A percentile compares a stretch with the other conserved stretches of the same genome.
Evolutionary conservation across 2,797 vertebrate species (phyloP).

Genomic region (Platalea minor): DNA sequence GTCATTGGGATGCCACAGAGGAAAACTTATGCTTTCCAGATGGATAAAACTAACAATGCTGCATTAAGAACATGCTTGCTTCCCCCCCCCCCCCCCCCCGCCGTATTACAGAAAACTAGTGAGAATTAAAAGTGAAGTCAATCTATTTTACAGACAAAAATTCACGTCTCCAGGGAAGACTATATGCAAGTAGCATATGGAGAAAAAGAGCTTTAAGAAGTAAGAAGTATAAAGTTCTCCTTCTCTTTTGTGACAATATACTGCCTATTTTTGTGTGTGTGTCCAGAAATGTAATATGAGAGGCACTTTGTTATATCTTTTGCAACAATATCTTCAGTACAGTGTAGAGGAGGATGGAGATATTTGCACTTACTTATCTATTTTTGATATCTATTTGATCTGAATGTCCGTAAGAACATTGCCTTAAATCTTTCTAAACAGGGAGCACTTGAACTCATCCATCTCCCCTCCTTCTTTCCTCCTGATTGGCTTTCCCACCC

Average conservation of each 20-base stretch:
- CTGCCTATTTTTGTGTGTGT: background rate
- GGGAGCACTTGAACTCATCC: background rate
- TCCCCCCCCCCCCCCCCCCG: no score
- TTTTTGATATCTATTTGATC: background rate
- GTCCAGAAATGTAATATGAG: background rate
- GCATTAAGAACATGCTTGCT: background rate
- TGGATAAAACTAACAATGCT: background rate
- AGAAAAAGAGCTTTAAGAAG: background rate
- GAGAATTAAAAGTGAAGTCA: background rate
- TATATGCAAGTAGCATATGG: background rate
- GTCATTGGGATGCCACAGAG: background rate
- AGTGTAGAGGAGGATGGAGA: background rate
- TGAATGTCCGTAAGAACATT: background rate
- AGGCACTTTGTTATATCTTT: background rate
- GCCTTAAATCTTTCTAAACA: background rate
- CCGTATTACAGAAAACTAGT: background rate
- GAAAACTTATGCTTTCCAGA: background rate
- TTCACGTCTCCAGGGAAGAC: background rate
- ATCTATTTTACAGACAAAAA: background rate
- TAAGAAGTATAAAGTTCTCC: background rate
- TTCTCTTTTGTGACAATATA: background rate
- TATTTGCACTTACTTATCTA: background rate
- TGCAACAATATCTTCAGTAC: background rate
- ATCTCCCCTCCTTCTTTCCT: background rate
- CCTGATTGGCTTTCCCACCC: background rate